A percentile compares a stretch with the other conserved stretches of the same genome.
phyloP scores from a whole-genome alignment of 2,113 vertebrate genomes.

The Apistogramma diplotaenia region DNA sequence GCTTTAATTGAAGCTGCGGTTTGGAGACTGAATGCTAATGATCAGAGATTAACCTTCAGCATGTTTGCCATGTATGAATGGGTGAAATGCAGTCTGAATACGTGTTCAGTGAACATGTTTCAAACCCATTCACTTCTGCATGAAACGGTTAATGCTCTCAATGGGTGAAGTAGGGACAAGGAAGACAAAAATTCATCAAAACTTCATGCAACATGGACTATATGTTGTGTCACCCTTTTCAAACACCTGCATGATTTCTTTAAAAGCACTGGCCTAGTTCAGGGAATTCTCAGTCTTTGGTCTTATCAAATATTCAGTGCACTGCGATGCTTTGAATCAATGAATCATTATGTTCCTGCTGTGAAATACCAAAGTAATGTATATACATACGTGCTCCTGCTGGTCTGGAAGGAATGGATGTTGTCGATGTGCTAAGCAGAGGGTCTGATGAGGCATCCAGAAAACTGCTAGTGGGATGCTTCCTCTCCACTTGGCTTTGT shows the following conservation, averaged over 20 bases:
- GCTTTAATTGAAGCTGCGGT: not conserved
- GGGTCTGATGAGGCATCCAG: conserved; percentile 85
- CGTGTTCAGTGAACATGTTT: not conserved
- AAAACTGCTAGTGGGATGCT: conserved; percentile 75
- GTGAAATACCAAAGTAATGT: not conserved
- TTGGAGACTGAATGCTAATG: not conserved
- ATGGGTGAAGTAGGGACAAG: not conserved
- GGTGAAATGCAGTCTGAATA: not conserved
- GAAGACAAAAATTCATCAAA: not conserved
- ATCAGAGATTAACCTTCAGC: not conserved
- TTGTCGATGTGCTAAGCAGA: conserved; percentile 79
- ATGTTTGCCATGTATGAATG: conserved; percentile 2
- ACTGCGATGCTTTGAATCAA: not conserved
- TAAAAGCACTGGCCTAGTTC: not conserved
- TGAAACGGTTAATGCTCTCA: not conserved
- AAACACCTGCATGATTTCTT: not conserved
- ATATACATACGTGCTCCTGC: conserved; percentile 81
- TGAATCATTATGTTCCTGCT: not conserved
- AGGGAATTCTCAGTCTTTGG: not conserved
- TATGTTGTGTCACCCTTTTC: not conserved
- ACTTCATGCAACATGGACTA: not conserved
- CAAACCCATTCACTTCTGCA: not conserved
- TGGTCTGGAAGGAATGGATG: conserved; percentile 78
- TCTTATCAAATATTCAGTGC: not conserved
- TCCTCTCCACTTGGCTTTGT: conserved; percentile 79